Evolutionary conservation across 2,113 vertebrate species (phyloP), one percentile per base, ranked within the genome.

Genomic region (Oxyruncus cristatus): DNA sequence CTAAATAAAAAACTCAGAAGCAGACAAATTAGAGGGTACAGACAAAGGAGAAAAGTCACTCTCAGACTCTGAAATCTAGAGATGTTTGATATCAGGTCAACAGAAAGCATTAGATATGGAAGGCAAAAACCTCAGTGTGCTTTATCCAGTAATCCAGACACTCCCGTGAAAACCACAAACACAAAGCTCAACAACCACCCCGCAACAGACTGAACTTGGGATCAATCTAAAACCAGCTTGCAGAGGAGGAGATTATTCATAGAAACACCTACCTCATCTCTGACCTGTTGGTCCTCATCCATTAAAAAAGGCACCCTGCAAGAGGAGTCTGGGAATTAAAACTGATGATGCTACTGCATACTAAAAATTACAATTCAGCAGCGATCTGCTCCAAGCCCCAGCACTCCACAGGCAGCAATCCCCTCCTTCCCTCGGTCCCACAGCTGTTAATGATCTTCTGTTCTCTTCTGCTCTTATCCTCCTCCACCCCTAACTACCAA

Each of bases 281-380:
- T 62, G 67, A 80, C 82, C 59, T 63, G 8, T 3, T 73, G 53
- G 8, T 63, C 42, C 39, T 84, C 37, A 49, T 67, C 47, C 61
- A 85, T 46, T 30, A 61, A 22, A 61, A 88, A 41, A 85, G 23
- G 3, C 59, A 82, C 9, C n/a, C 71, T 50, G 16, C 41, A 44
- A 63, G 27, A 66, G 3, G 12, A 52, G 59, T 4, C 75, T 73
- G 22, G 18, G 56, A 95, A 83, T 92, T 79, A 83, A 90, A 86
- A 95, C 12, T 80, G 66, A 80, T 73, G 17, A 68, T 56, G 7
- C 6, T 39, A 41, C 33, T 53, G 15, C 41, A 66, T 46, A 70
- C 12, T 46, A 85, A 77, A 88, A 84, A 78, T 56, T 61, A 56
- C 35, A 87, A 77, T 70, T 86, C 75, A 77, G 63, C 59, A 93